A percentile compares a stretch with the other conserved stretches of the same genome.
Conservation (phyloP, 2,113 vertebrate species). For the Engraulis encrasicolus region DNA sequence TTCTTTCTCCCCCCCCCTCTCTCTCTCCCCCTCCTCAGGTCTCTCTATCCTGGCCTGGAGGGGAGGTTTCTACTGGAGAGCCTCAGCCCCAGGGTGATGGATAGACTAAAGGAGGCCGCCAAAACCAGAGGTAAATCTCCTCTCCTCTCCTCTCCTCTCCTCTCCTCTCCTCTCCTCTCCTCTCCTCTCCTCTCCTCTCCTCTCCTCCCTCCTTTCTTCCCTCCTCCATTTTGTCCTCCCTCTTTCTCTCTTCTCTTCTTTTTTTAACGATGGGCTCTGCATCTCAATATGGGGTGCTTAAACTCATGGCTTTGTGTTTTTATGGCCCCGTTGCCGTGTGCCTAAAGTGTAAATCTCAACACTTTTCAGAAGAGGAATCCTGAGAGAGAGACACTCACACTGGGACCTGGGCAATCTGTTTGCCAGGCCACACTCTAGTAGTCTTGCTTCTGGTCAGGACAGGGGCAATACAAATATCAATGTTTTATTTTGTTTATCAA, state of each 20-base stretch:
- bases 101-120: constrained; percentile 88
- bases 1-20: neutral
- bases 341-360: neutral
- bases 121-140: constrained; percentile 88
- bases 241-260: too few relatives aligned
- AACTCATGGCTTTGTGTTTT: neutral
- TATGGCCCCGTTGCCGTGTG: neutral
- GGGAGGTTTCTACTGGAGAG: constrained; percentile 87
- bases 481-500: too few relatives aligned
- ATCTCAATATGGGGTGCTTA: neutral
- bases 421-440: too few relatives aligned
- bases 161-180: too few relatives aligned
- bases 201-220: too few relatives aligned
- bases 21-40: constrained; percentile 66
- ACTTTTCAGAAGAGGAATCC: neutral
- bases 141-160: too few relatives aligned
- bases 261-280: neutral
- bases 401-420: too few relatives aligned
- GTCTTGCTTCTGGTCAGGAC: too few relatives aligned
- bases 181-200: too few relatives aligned
- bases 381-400: neutral
- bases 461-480: too few relatives aligned
- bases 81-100: constrained; percentile 84
- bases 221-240: too few relatives aligned
- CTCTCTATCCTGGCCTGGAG: constrained; percentile 93